Base-by-base conservation (phyloP, 2,797 vertebrate genomes). In the Arnoldichthys spilopterus region DNA sequence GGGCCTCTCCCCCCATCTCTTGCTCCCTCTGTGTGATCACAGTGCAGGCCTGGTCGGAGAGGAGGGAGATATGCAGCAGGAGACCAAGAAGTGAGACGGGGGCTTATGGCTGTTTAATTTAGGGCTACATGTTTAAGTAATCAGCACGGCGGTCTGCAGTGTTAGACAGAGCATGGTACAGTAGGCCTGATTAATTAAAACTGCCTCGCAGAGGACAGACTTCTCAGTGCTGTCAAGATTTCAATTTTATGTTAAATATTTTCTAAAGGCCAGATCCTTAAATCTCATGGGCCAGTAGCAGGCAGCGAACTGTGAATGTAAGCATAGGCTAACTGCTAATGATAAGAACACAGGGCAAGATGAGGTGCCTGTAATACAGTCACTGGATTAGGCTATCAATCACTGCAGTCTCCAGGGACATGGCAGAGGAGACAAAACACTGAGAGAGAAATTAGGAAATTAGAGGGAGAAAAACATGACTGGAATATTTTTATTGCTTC, bases 241-340 rank as follows among this genome's bases (percentile, higher is more conserved):
- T 95, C 92, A 95, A 91, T 94, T 95, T 95, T 93, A 94, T 95
- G 94, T 96, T 95, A 96, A 95, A 95, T 95, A 95, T 96, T 95
- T 96, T 95, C 92, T 92, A 94, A 95, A 95, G 95, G 95, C 93
- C 94, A 95, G 93, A 90, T 90, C 92, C 94, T 94, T 94, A 95
- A 96, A 95, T 95, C 95, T 95, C 94, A 91, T 91, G 95, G 94
- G 94, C 90, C 91, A 92, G 90, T 87, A 92, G 93, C 91, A 92
- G 92, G 91, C 94, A 94, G 91, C 88, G 93, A 94, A 94, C 94
- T 95, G 93, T 95, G 95, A 95, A 94, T 93, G 93, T 94, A 94
- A 94, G 94, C 93, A 94, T 94, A 94, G 95, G 94, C 93, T 95
- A 95, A 95, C 94, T 93, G 93, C 93, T 96, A 95, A 96, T 96